Evolutionary conservation across 35 echinoderm and acorn worm species (phyloP).

Genomic region (Ophiothrix spiculata): DNA sequence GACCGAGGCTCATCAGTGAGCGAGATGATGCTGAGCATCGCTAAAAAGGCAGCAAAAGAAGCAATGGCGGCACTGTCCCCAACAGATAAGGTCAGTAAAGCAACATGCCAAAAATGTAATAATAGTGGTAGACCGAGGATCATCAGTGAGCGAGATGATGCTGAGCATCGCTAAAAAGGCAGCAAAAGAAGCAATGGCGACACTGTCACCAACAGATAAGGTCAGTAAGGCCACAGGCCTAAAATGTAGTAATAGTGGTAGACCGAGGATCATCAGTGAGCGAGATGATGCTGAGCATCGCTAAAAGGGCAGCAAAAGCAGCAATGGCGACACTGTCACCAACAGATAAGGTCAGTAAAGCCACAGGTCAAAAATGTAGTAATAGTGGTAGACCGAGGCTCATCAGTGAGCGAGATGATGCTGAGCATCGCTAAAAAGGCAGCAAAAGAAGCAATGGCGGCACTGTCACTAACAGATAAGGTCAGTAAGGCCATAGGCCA

Average conservation of each 20-base stretch:
- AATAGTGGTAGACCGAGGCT: slow-evolving; percentile 88
- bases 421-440: slow-evolving; percentile 79
- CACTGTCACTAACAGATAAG: slow-evolving; percentile 65
- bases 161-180: neutral
- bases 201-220: neutral
- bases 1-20: slow-evolving; percentile 82
- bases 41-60: slow-evolving; percentile 73
- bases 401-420: slow-evolving; percentile 65
- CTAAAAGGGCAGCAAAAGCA: neutral
- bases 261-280: neutral
- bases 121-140: neutral
- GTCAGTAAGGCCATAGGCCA: no score
- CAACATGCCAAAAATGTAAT: neutral
- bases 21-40: slow-evolving; percentile 67
- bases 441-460: slow-evolving; percentile 65
- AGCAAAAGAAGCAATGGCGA: slow-evolving; percentile 10
- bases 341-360: slow-evolving; percentile 26
- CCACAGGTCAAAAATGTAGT: slow-evolving; percentile 70
- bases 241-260: neutral
- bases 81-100: slow-evolving; percentile 75
- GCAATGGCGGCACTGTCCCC: slow-evolving; percentile 66
- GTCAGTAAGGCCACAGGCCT: neutral
- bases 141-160: slow-evolving; percentile 31
- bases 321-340: neutral
- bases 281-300: neutral